Conservation (phyloP, 2,797 vertebrate genomes). For the Oryzias sinensis region DNA sequence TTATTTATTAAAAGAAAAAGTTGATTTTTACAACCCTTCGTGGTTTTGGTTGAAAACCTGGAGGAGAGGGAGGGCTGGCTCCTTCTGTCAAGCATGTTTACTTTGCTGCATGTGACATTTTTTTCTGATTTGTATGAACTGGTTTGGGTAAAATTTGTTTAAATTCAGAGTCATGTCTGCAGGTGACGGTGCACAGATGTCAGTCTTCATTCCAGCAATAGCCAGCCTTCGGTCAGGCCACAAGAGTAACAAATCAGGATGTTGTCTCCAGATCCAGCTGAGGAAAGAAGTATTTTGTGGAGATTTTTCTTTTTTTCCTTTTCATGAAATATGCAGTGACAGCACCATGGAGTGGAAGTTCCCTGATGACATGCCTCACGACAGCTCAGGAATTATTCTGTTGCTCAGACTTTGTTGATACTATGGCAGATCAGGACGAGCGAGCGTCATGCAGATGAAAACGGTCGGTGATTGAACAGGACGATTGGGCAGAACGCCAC, state of each 20-base stretch:
- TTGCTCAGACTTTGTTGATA: neutral
- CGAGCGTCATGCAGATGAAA: neutral
- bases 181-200: no score
- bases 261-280: no score
- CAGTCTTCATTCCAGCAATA: no score
- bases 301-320: no score
- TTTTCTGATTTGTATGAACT: no score
- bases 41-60: neutral
- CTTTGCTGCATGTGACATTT: no score
- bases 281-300: neutral
- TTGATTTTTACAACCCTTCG: neutral
- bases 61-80: neutral
- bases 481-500: neutral
- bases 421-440: neutral
- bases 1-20: slow-evolving; percentile 4
- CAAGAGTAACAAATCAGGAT: no score
- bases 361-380: neutral
- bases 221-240: no score
- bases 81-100: neutral
- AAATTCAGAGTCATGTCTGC: no score
- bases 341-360: neutral
- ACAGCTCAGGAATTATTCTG: neutral
- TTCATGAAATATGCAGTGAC: neutral
- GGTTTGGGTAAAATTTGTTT: no score
- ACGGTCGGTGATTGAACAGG: neutral